Evolutionary conservation across 2,113 vertebrate genomes (phyloP).

Genomic region (Vulpes vulpes): DNA sequence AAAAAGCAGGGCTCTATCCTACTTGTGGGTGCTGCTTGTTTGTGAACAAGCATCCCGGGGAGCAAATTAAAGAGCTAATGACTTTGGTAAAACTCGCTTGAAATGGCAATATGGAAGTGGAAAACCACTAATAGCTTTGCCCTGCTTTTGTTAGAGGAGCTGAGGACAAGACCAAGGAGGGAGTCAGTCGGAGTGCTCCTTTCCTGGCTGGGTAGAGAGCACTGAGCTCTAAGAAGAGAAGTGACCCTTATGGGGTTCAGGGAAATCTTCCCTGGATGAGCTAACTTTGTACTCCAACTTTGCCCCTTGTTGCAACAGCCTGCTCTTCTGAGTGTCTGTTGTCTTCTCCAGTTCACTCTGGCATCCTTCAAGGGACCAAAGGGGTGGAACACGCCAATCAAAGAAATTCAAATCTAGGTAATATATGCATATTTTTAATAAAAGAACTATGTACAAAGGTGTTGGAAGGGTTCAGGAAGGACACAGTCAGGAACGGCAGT

Average conservation of each 20-base stretch:
- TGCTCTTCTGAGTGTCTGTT: background rate
- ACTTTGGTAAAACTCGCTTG: background rate
- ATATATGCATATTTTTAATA: background rate
- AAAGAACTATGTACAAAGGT: background rate
- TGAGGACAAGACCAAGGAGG: accelerated
- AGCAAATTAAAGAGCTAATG: constrained; percentile 58
- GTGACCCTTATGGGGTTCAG: background rate
- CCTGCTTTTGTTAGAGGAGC: background rate
- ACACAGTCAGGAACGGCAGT: no score
- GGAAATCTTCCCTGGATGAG: background rate
- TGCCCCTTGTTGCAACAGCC: accelerated
- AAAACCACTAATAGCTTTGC: background rate
- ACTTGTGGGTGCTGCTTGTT: background rate
- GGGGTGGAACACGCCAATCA: background rate
- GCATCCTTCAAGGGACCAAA: background rate
- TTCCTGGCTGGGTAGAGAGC: background rate
- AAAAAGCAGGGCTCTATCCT: background rate
- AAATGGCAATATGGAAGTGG: background rate
- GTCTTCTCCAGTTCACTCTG: background rate
- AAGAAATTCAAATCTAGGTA: background rate
- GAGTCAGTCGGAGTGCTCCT: accelerated
- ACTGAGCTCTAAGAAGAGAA: background rate
- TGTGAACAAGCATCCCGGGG: background rate
- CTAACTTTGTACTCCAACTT: background rate
- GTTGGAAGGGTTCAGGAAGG: background rate